Conservation (phyloP, 2,113 vertebrate species). For the Pica pica region DNA sequence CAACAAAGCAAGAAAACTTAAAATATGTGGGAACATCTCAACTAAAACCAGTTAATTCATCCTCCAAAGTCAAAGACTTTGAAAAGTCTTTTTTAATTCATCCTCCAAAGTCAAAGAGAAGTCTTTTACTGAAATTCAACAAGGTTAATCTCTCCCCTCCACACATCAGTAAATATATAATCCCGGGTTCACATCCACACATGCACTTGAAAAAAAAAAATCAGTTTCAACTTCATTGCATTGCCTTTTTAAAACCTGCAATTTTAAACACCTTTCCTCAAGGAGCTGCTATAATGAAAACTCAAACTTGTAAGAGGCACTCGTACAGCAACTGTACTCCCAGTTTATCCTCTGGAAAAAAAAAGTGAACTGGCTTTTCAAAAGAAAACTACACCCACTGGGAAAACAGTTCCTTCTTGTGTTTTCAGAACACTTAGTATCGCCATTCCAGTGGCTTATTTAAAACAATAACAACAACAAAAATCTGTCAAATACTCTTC, state of each 20-base stretch:
- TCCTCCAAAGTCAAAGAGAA: neutral
- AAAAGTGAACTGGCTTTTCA: neutral
- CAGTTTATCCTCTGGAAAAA: neutral
- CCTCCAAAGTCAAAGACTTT: neutral
- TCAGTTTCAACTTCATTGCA: neutral
- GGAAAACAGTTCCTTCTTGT: neutral
- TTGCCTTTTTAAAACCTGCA: neutral
- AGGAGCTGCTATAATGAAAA: neutral
- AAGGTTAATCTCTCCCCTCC: neutral
- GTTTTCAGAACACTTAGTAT: neutral
- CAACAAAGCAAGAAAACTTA: neutral
- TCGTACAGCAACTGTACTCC: neutral
- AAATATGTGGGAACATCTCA: neutral
- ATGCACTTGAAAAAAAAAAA: neutral
- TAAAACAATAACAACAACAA: neutral
- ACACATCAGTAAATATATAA: accelerated
- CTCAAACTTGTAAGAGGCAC: neutral
- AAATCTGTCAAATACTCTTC: neutral
- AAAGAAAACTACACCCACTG: neutral
- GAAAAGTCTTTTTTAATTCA: too few relatives aligned
- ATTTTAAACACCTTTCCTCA: neutral
- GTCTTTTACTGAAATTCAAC: neutral
- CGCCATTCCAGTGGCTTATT: neutral
- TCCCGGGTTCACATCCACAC: neutral
- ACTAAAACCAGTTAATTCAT: neutral